Conservation (phyloP, 2,113 vertebrate species). For the Scalopus aquaticus region DNA sequence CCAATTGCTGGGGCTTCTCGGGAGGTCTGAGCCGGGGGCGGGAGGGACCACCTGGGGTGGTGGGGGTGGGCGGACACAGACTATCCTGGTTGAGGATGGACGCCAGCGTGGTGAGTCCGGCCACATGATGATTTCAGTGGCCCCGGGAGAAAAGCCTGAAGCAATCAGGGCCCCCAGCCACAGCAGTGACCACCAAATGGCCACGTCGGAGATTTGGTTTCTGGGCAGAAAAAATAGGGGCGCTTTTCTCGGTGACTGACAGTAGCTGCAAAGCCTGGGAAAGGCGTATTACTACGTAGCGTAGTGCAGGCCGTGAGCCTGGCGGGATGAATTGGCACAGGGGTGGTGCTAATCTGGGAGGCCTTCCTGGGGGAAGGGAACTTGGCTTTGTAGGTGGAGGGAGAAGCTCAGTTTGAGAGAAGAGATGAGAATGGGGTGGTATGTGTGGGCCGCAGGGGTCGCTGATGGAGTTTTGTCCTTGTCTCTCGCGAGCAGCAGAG, state of each 20-base stretch:
- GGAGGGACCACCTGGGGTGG: no score
- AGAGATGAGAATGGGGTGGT: background rate
- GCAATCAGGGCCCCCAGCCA: background rate
- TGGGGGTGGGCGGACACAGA: background rate
- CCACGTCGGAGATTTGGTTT: background rate
- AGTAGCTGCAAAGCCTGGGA: background rate
- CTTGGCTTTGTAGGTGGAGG: background rate
- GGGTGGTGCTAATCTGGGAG: background rate
- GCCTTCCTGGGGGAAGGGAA: background rate
- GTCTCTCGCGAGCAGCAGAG: conserved; percentile 84
- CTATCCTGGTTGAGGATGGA: fast-evolving
- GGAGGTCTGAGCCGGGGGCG: background rate
- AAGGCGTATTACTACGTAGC: background rate
- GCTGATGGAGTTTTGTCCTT: conserved; percentile 44
- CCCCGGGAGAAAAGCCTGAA: background rate
- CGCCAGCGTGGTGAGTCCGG: background rate
- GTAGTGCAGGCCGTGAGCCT: background rate
- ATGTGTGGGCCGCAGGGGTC: background rate
- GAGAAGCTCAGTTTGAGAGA: background rate
- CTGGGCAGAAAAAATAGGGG: background rate
- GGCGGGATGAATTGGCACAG: background rate
- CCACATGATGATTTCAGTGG: background rate
- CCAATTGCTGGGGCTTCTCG: background rate
- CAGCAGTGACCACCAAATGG: background rate
- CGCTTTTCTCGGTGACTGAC: background rate